These are phyloP conservation scores for Oreochromis grahami DNA, from an alignment of 2,797 vertebrate species.

Conservation along the genomic window DNA sequence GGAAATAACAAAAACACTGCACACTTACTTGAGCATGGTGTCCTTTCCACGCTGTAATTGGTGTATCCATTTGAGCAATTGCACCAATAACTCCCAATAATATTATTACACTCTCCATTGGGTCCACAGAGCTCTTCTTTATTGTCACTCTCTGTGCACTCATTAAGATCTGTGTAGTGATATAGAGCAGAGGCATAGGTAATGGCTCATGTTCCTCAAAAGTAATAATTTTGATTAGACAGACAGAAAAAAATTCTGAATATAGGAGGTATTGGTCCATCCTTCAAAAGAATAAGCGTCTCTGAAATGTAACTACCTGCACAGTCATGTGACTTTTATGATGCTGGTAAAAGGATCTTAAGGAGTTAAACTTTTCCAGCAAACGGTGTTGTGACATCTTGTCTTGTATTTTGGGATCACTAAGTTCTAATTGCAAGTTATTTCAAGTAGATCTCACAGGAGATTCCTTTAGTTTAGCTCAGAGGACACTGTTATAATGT, in stretches of 20 bases:
- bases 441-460: neutral
- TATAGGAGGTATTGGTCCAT: neutral
- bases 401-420: neutral
- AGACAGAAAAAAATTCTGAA: neutral
- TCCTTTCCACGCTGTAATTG: conserved; percentile 52
- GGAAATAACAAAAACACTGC: neutral
- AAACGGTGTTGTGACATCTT: neutral
- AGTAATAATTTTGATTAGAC: neutral
- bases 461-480: neutral
- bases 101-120: conserved; percentile 45
- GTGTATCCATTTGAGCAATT: conserved; percentile 58
- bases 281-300: neutral
- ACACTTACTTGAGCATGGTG: conserved; percentile 59
- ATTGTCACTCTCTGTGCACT: conserved; percentile 3
- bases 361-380: neutral
- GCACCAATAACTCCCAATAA: conserved; percentile 60
- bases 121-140: conserved; percentile 41
- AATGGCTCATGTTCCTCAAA: neutral
- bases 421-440: neutral
- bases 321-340: neutral
- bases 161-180: conserved; percentile 56
- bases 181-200: neutral
- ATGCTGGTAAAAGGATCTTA: neutral
- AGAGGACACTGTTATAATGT: neutral
- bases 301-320: neutral